Base-by-base conservation (phyloP, 2,797 vertebrate genomes). In the Prionace glauca region DNA sequence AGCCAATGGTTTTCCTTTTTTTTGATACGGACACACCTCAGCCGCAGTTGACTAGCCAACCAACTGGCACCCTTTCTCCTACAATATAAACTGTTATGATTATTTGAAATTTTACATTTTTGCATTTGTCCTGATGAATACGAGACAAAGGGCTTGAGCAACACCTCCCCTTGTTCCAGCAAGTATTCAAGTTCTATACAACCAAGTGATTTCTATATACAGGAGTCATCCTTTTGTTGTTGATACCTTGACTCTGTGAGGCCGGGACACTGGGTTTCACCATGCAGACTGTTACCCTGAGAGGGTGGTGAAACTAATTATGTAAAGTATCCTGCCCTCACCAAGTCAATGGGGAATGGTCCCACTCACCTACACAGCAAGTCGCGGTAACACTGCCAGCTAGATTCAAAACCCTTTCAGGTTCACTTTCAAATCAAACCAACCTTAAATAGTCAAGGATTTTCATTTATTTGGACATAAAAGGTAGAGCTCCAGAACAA, bases 381-480 rank as follows among this genome's bases (percentile, higher is more conserved):
- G 60, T 67, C 36, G 60, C 3, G 88, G n/a, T 41, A 45, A 91
- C 56, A n/a, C 12, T 65, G 62, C 60, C 11, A 29, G 29, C 50
- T 10, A 1, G 62, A 20, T 0, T 22, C 8, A 22, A 1, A 41
- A 16, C 8, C 14, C n/a, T n/a, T 92, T 69, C 62, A 92, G 90
- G 18, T 18, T 92, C 90, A 41, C 18, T 67, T n/a, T 65, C 62
- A 67, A 90, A 92, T 20, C 60, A 92, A n/a, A 36, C 20, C 62
- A 67, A 9, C 62, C 3, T 69, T 24, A 95, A 71, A 0, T 32
- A 50, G 14, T 74, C 24, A 95, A 95, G 71, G 71, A 16, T 95
- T 95, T 56, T 56, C 20, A 92, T 95, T 95, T 67, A 95, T 74
- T 95, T 72, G 45, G 50, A 95, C 93, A 95, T 74, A 77, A 94